Conservation (phyloP, 1,140 invertebrate genomes). For the Cyphomyrmex costatus region DNA sequence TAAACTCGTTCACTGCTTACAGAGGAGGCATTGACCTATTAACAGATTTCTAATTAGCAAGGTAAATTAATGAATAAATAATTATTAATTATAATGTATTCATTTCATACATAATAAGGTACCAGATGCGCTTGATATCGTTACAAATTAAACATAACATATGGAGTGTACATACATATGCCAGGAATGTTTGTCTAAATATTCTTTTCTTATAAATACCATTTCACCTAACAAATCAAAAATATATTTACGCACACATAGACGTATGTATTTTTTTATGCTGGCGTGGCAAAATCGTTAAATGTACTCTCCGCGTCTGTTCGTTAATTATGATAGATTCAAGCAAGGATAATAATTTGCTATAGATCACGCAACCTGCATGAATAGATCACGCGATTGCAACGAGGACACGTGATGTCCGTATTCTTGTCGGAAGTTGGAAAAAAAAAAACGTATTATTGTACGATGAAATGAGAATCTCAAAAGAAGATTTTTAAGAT, state of each 20-base stretch:
- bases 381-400: conserved; percentile 51
- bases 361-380: conserved; percentile 23
- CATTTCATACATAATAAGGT: conserved; percentile 36
- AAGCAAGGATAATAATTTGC: conserved; percentile 38
- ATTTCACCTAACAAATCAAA: background rate
- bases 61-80: conserved; percentile 56
- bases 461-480: background rate
- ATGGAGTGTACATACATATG: background rate
- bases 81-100: conserved; percentile 48
- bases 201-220: background rate
- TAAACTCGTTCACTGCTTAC: conserved; percentile 29
- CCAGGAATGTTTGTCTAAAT: background rate
- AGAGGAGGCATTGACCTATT: conserved; percentile 53
- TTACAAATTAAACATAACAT: conserved; percentile 42
- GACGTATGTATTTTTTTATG: background rate
- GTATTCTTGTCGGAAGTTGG: conserved; percentile 15
- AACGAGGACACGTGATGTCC: conserved; percentile 36
- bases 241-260: too few relatives aligned
- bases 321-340: conserved; percentile 22
- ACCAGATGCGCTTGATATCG: background rate
- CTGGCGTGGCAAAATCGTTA: background rate
- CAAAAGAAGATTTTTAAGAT: background rate
- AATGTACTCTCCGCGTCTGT: background rate
- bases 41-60: conserved; percentile 60
- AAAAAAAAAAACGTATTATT: conserved; percentile 13